Percentiles rank a stretch among this genome's conserved stretches.
phyloP scores from a whole-genome alignment of 2,113 vertebrate genomes.

The Eretmochelys imbricata region DNA sequence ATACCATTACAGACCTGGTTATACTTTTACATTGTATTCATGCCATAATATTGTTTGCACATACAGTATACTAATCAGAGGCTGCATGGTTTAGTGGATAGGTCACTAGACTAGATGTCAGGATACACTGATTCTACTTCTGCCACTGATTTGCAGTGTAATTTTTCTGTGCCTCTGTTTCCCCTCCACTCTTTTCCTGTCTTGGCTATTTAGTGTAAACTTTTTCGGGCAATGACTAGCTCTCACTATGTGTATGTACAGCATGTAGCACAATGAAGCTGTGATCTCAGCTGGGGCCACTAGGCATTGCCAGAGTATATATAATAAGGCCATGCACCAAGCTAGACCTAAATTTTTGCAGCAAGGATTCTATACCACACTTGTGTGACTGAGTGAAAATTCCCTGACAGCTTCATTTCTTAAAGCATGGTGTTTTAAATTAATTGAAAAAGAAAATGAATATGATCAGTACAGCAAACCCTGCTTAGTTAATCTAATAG shows the following conservation, averaged over 20 bases:
- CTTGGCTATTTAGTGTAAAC: background rate
- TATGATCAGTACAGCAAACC: background rate
- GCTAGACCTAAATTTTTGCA: background rate
- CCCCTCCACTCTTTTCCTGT: background rate
- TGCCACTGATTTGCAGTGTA: background rate
- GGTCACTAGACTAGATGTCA: background rate
- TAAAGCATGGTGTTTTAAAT: background rate
- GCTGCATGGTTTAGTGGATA: background rate
- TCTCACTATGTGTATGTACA: background rate
- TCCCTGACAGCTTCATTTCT: background rate
- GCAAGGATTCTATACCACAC: background rate
- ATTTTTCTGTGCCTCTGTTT: background rate
- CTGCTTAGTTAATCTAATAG: background rate
- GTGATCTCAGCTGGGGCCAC: background rate
- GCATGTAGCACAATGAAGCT: background rate
- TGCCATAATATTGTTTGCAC: accelerated
- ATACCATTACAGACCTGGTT: accelerated
- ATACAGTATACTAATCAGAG: too few relatives aligned
- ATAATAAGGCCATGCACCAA: background rate
- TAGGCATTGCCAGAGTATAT: background rate
- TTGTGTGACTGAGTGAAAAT: background rate
- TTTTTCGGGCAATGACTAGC: background rate
- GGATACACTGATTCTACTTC: background rate
- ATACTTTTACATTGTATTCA: accelerated
- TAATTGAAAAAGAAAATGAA: background rate